Evolutionary conservation across 1,140 invertebrate genomes (phyloP), one percentile per base, ranked within the genome.

Genomic region (Apis florea): DNA sequence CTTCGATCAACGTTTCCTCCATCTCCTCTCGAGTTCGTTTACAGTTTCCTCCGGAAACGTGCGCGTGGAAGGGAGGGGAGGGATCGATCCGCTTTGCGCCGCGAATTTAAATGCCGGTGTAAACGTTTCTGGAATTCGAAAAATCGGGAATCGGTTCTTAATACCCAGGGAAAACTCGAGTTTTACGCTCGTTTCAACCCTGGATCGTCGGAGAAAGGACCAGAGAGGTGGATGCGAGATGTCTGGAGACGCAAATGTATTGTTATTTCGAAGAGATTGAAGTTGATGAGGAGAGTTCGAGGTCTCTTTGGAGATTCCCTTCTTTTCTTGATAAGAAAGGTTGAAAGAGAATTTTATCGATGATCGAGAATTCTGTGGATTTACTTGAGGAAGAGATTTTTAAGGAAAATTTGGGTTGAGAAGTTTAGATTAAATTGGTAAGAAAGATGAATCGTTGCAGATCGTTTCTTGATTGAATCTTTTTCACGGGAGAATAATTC

Each of bases 31-130:
- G 10, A 58, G 19, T 58, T 58, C 56, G 56, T 58, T 58, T 58
- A 58, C 56, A 58, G 56, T 58, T 58, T 58, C 56, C n/a, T 40
- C 4, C 31, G 31, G 21, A 4, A n/a, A 58, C 56, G 54, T 56
- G 54, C 21, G n/a, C 10, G 5, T 11, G n/a, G 21, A 21, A 61
- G 59, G 2, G 15, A 15, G 47, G 59, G 2, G 15, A 15, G 47
- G 24, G 13, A 49, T 74, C 17, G 58, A 74, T 74, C 72, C 59
- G 47, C 58, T 61, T 63, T 63, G 19, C 72, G 47, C 72, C 17
- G 58, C n/a, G 72, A 74, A 74, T 74, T 74, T 74, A 74, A 74
- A 74, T 61, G 58, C 58, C 10, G 19, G 8, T 1, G 17, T 5
- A 2, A 26, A 47, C 58, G 15, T 31, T 19, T n/a, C 10, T 13